Base-by-base conservation (phyloP, 2,888 invertebrate genomes). In the Drosophila affinis region DNA sequence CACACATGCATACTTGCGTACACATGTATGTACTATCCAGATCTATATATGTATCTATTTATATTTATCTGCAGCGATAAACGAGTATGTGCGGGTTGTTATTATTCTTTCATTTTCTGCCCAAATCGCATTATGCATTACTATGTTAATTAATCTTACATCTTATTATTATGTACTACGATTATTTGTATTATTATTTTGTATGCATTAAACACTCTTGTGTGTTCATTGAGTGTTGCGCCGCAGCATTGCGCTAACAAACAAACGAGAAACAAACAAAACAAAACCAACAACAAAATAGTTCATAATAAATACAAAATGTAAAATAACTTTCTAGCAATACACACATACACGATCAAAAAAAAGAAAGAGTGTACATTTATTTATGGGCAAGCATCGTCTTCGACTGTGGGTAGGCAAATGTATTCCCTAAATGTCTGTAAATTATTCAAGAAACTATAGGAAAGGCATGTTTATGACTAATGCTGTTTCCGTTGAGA, bases 161-260 rank as follows among this genome's bases (percentile, higher is more conserved):
- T 49, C 51, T 60, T 72, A 65, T 46, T 49, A 75, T 80, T 87
- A 79, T 57, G 46, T 59, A 52, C 75, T 77, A 69, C 73, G 48
- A 74, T 87, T 68, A 87, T 81, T 81, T 84, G 77, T 83, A 87
- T 81, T 87, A 84, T 79, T 78, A 85, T 85, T 83, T 85, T 75
- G 62, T 79, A 85, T 75, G 72, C 81, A 69, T 74, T 65, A 80
- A 78, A 81, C 71, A 81, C 87, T 55, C 65, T 64, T 72, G 67
- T 80, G 82, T 87, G 82, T 87, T 83, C 82, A 83, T 64, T 55
- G 70, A 78, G 75, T 62, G 74, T 87, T 85, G 85, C 85, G 61
- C 76, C 76, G 73, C 77, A 63, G 72, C 39, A 39, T 39, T 72
- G 75, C 72, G 87, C 77, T 82, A 76, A 70, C 75, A 34, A 72